These are phyloP conservation scores for Calephelis nemesis DNA, from an alignment of 1,140 invertebrate genomes.

Conservation along the genomic window DNA sequence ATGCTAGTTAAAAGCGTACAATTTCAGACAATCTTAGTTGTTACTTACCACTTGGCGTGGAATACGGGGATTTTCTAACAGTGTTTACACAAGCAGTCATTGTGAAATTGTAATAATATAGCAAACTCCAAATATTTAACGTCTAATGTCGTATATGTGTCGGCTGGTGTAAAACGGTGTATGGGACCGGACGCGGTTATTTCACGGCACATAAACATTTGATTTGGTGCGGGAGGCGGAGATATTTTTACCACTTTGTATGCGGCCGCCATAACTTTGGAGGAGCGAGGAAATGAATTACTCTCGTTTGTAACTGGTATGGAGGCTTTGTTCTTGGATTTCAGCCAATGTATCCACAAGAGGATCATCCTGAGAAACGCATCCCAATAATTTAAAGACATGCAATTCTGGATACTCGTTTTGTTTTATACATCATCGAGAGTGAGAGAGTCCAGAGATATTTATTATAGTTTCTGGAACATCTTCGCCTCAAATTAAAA, in stretches of 20 bases:
- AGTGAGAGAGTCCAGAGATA: no score
- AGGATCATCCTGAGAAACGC: conserved; percentile 4
- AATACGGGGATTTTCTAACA: no score
- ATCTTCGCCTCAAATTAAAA: no score
- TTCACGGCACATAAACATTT: conserved; percentile 53
- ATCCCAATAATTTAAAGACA: not conserved
- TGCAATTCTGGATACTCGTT: not conserved
- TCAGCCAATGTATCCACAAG: not conserved
- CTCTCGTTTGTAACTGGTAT: conserved; percentile 15
- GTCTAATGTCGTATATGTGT: conserved; percentile 12
- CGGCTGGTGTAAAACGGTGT: conserved; percentile 22
- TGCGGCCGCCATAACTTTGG: conserved; percentile 29
- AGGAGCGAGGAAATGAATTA: conserved; percentile 25
- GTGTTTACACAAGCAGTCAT: no score
- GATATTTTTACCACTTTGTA: conserved; percentile 43
- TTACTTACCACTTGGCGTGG: no score
- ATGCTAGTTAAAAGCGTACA: no score
- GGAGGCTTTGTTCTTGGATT: conserved; percentile 16
- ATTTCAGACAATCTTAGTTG: no score
- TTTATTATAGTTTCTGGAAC: no score
- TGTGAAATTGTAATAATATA: no score
- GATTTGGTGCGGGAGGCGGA: conserved; percentile 40
- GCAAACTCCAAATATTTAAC: no score
- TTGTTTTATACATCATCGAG: no score
- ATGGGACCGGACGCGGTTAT: conserved; percentile 34